phyloP scores from a whole-genome alignment of 2,113 vertebrate genomes.

The Shinisaurus crocodilurus region DNA sequence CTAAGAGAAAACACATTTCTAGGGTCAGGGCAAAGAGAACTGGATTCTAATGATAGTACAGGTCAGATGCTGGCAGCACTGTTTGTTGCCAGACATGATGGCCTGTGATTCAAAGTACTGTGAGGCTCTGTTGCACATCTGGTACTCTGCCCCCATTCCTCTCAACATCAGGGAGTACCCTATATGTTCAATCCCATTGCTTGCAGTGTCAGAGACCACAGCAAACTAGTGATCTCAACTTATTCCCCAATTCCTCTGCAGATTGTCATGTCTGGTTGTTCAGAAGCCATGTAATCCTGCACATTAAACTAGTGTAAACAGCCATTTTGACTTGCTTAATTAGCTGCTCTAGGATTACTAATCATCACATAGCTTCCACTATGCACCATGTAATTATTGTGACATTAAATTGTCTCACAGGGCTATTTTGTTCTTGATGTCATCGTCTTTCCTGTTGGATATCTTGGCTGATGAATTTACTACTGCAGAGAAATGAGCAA shows the following conservation, averaged over 20 bases:
- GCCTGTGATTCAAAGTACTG: neutral
- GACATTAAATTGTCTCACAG: constrained; percentile 75
- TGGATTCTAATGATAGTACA: neutral
- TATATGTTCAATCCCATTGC: constrained; percentile 3
- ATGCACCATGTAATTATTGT: constrained; percentile 79
- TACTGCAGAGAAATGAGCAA: constrained; percentile 55
- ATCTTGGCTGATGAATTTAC: constrained; percentile 64
- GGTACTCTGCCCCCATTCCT: neutral
- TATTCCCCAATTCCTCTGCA: constrained; percentile 41
- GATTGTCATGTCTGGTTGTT: constrained; percentile 66
- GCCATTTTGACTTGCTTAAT: constrained; percentile 78
- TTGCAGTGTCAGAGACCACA: constrained; percentile 46
- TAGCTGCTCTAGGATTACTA: constrained; percentile 74
- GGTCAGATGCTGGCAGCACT: neutral
- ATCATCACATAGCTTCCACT: constrained; percentile 72
- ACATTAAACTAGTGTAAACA: constrained; percentile 71
- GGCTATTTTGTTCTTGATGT: constrained; percentile 72
- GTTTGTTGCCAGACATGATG: neutral
- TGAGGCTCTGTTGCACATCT: neutral
- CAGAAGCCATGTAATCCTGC: constrained; percentile 66
- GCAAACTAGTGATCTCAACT: constrained; percentile 52
- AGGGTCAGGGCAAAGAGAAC: neutral
- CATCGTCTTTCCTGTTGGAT: constrained; percentile 69
- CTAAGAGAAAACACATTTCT: neutral
- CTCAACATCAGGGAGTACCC: neutral